Evolutionary conservation across 2,113 vertebrate genomes (phyloP).

Genomic region (Pyrgilauda ruficollis): DNA sequence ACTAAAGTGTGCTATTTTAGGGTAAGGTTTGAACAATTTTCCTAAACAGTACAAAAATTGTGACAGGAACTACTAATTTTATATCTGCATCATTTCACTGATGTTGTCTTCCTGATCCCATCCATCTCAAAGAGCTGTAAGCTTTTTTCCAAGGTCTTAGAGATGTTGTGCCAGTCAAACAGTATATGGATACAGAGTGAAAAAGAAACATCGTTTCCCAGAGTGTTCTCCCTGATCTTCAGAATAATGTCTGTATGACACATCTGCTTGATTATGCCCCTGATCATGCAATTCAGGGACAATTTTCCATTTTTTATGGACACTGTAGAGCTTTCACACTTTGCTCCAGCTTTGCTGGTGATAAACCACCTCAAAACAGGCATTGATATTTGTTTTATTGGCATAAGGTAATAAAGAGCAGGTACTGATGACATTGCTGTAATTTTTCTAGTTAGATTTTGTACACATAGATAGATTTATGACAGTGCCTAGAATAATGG

Average conservation of each 20-base stretch:
- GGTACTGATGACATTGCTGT: rapidly evolving
- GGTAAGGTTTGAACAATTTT: not conserved
- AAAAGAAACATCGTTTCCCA: not conserved
- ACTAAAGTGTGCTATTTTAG: not conserved
- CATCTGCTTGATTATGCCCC: not conserved
- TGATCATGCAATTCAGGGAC: not conserved
- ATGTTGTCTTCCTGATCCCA: not conserved
- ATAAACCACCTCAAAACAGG: not conserved
- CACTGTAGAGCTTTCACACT: not conserved
- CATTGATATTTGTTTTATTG: not conserved
- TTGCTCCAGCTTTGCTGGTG: not conserved
- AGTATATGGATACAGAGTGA: no score
- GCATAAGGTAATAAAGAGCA: not conserved
- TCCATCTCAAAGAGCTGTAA: not conserved
- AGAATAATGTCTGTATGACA: not conserved
- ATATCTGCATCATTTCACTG: not conserved
- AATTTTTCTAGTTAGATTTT: not conserved
- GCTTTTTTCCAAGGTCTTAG: not conserved
- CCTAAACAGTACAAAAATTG: not conserved
- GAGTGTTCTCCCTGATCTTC: not conserved
- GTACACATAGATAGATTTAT: not conserved
- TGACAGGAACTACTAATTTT: not conserved
- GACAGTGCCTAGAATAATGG: not conserved
- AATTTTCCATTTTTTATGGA: not conserved
- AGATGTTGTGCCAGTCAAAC: not conserved